Evolutionary conservation across 2,797 vertebrate species (phyloP), one percentile per base, ranked within the genome.

Genomic region (Mormyrus proboscirostris): DNA sequence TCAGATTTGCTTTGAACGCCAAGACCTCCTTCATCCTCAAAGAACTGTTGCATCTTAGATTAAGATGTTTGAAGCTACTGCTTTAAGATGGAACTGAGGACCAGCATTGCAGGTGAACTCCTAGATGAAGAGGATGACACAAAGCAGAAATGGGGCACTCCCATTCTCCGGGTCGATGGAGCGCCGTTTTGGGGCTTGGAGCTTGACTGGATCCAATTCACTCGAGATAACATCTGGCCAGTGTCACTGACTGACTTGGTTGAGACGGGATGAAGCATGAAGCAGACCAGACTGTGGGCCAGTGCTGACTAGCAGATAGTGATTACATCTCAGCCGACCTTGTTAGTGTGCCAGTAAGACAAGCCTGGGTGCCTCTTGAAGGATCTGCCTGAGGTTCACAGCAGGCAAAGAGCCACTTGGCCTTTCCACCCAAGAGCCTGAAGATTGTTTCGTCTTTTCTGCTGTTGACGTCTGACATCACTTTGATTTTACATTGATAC

Each of bases 291-390:
- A 51, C 19, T 90, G 47, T 84, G 59, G 90, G 79, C 19, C 87
- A 87, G 89, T 84, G 51, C 55, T 65, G 57, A 85, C 89, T 84
- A 88, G 86, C 16, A 19, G 33, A 22, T 2, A 19, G 47, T 88
- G 89, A 88, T 90, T 90, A 88, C 73, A 90, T 88, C 86, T 83
- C 87, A 65, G 86, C 12, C 87, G 76, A 90, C 86, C 88, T 47
- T 73, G 44, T 88, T 69, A 49, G 53, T 29, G 49, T 14, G 57
- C 86, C 69, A 65, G 86, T 51, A 44, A 83, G 53, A 51, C 55
- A 51, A 84, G 22, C 53, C 76, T 59, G 9, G 19, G 9, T 88
- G 41, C 86, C 79, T 7, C 88, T 88, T 83, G 44, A 69, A 49
- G 85, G 84, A 87, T 50, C 41, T 69, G 83, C 33, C 38, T 22